Evolutionary conservation across 2,888 invertebrate genomes (phyloP), one percentile per base, ranked within the genome.

Genomic region (Callimorpha dominula): DNA sequence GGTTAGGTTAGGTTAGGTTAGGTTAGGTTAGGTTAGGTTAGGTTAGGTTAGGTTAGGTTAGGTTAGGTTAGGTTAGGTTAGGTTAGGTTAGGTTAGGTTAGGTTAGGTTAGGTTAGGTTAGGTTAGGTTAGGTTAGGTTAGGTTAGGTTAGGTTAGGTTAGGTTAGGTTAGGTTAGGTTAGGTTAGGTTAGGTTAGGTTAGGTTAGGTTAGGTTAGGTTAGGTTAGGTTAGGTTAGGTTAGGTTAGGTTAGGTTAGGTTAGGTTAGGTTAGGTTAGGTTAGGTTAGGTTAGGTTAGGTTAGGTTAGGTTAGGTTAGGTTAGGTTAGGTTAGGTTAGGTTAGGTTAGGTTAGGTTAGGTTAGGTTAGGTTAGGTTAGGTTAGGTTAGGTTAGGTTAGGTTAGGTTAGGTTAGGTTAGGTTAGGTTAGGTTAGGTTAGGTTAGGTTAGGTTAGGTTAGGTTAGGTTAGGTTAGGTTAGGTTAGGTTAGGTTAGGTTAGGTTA

Each of bases 1-100:
- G 69, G 69, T 69, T 69, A 69, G 69, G 69, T 69, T 69, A 69
- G 69, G 69, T 69, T 69, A 69, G 69, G 69, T 69, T 69, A 69
- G 69, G 69, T 69, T 69, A 69, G 69, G 69, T 69, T 69, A 62
- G 69, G 69, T 62, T 69, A 69, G 69, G 69, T 69, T 69, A 69
- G 69, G 69, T 69, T 69, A 69, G 69, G 69, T 69, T 69, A 69
- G 69, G 69, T 69, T 69, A 69, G 69, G 69, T 69, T 69, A 69
- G 68, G 69, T 69, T 69, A 69, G 69, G 69, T 69, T 69, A 69
- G 69, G 69, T 69, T 69, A 69, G 69, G 69, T 69, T 69, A 69
- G 69, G 69, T 69, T 69, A 69, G 69, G 69, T 69, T 69, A 65
- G 65, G 49, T 65, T 65, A 65, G 65, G 65, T 65, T 65, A 65